These are phyloP conservation scores for Megatriorchis doriae DNA, from an alignment of 2,113 vertebrate species.

Conservation along the genomic window DNA sequence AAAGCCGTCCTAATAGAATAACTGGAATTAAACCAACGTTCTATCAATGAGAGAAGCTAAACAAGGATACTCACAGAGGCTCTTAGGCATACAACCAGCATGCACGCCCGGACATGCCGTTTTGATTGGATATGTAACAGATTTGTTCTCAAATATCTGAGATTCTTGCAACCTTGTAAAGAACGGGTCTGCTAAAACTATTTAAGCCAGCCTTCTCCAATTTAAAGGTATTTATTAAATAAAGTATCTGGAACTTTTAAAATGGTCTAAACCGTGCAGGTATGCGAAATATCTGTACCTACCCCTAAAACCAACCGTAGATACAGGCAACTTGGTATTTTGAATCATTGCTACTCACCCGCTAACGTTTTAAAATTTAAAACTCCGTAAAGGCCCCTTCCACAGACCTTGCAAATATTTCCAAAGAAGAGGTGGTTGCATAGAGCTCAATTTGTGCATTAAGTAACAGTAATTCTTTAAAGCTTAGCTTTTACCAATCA, in stretches of 20 bases:
- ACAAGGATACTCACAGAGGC: not conserved
- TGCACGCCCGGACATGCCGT: conserved; percentile 27
- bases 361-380: not conserved
- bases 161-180: conserved; percentile 55
- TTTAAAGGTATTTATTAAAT: conserved; percentile 19
- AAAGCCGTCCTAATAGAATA: not conserved
- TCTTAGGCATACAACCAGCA: not conserved
- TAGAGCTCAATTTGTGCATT: not conserved
- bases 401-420: not conserved
- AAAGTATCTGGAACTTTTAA: not conserved
- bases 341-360: not conserved
- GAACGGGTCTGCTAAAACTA: conserved; percentile 43
- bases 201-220: conserved; percentile 5
- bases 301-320: not conserved
- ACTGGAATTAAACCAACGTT: not conserved
- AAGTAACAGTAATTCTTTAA: conserved; percentile 2
- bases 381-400: not conserved
- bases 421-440: not conserved
- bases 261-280: not conserved
- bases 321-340: not conserved
- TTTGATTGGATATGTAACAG: conserved; percentile 55
- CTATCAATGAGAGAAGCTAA: not conserved
- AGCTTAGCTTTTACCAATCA: conserved; percentile 43
- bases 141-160: conserved; percentile 49
- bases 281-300: not conserved